Percentiles rank a stretch among this genome's conserved stretches.
Conservation (phyloP, 2,113 vertebrate genomes). For the Irena cyanogastra region DNA sequence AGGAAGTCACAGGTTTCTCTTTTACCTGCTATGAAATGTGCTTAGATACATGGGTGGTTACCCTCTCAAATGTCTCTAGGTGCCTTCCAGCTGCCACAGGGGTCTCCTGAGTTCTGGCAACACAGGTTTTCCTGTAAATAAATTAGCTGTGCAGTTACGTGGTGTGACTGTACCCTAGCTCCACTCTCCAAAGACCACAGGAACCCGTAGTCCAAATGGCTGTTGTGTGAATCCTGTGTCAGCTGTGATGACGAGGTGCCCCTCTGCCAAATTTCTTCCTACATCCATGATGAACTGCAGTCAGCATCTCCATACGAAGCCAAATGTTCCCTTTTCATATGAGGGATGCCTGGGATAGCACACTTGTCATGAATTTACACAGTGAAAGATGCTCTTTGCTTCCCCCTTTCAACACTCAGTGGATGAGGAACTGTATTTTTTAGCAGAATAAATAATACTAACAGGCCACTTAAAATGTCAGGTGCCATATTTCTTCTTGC, state of each 20-base stretch:
- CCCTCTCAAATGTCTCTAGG: not conserved
- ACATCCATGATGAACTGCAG: not conserved
- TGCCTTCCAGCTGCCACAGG: not conserved
- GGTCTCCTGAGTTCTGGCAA: not conserved
- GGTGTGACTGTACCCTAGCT: not conserved
- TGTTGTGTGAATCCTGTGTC: not conserved
- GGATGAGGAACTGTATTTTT: not conserved
- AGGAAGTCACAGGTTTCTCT: not conserved
- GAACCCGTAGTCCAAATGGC: not conserved
- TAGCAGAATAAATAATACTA: slow-evolving; percentile 16
- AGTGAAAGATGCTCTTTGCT: not conserved
- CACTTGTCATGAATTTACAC: not conserved
- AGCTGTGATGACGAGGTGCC: not conserved
- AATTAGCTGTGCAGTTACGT: not conserved
- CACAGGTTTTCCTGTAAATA: not conserved
- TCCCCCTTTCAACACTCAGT: not conserved
- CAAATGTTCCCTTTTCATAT: not conserved
- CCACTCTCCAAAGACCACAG: not conserved
- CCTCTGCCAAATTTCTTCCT: not conserved
- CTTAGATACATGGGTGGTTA: not conserved
- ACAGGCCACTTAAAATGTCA: not conserved
- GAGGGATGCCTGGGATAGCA: not conserved
- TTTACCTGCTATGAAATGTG: not conserved
- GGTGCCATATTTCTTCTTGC: not conserved
- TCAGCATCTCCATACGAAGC: not conserved